These are phyloP conservation scores for Allygus modestus DNA, from an alignment of 2,888 invertebrate genomes.

Conservation along the genomic window DNA sequence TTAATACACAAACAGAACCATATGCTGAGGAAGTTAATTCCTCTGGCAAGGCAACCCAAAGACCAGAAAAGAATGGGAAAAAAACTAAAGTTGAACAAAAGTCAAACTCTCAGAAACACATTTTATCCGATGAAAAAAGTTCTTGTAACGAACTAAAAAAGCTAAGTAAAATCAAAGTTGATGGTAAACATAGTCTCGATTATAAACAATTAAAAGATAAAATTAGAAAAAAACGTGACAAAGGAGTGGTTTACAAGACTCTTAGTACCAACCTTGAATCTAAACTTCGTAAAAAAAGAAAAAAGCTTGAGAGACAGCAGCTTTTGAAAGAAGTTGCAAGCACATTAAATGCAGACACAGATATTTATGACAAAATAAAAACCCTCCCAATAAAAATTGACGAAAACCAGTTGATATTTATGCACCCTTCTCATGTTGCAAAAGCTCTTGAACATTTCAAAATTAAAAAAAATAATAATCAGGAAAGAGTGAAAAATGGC, in stretches of 20 bases:
- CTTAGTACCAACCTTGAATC: conserved; percentile 8
- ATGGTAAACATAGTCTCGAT: background rate
- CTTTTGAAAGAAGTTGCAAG: background rate
- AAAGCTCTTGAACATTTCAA: conserved; percentile 12
- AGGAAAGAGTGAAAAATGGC: background rate
- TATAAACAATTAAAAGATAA: background rate
- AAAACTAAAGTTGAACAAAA: background rate
- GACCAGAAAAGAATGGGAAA: background rate
- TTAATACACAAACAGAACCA: background rate
- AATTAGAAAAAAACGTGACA: conserved; percentile 5
- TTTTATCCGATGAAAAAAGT: background rate
- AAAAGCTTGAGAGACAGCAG: background rate
- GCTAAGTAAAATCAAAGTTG: background rate
- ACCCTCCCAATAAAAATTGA: conserved; percentile 1
- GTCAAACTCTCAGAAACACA: background rate
- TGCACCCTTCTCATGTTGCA: conserved; percentile 18
- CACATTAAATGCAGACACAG: background rate
- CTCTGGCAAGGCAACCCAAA: background rate
- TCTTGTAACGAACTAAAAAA: background rate
- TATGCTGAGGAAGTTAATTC: background rate
- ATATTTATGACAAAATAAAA: conserved; percentile 15
- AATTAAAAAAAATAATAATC: background rate
- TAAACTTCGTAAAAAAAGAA: conserved; percentile 3
- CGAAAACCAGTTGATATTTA: conserved; percentile 12
- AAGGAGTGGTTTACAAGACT: background rate